A percentile compares a stretch with the other conserved stretches of the same genome.
phyloP scores from a whole-genome alignment of 1,140 invertebrate species.

The Microplitis demolitor region DNA sequence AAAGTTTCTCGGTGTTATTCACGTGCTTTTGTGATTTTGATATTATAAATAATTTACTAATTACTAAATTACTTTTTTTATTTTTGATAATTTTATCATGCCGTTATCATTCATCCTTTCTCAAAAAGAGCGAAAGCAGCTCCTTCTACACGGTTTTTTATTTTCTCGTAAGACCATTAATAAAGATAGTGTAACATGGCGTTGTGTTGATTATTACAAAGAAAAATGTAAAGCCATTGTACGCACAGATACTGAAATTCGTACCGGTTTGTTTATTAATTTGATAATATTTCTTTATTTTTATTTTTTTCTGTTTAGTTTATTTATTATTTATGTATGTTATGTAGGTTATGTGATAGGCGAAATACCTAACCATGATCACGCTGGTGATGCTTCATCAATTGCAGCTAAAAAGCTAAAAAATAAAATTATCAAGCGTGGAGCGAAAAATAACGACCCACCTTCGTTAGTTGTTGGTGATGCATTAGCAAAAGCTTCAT shows the following conservation, averaged over 20 bases:
- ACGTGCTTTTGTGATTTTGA: too few relatives aligned
- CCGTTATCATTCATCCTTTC: background rate
- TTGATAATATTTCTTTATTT: background rate
- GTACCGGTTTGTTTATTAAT: background rate
- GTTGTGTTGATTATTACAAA: background rate
- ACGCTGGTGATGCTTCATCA: background rate
- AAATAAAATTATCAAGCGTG: background rate
- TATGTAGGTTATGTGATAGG: background rate
- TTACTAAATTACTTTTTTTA: too few relatives aligned
- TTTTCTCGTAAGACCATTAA: background rate
- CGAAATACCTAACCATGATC: background rate
- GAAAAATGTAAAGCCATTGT: background rate
- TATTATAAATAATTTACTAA: too few relatives aligned
- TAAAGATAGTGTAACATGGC: background rate
- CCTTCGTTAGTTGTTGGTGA: background rate
- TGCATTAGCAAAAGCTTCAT: background rate
- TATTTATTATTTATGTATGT: too few relatives aligned
- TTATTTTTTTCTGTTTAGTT: too few relatives aligned
- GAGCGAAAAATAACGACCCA: background rate
- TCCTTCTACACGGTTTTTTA: background rate
- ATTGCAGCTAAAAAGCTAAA: background rate
- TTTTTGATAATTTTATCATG: too few relatives aligned
- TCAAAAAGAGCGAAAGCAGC: background rate
- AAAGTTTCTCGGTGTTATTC: too few relatives aligned
- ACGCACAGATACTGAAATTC: background rate